Conservation (phyloP, 2,797 vertebrate species). For the Cryptoprocta ferox region DNA sequence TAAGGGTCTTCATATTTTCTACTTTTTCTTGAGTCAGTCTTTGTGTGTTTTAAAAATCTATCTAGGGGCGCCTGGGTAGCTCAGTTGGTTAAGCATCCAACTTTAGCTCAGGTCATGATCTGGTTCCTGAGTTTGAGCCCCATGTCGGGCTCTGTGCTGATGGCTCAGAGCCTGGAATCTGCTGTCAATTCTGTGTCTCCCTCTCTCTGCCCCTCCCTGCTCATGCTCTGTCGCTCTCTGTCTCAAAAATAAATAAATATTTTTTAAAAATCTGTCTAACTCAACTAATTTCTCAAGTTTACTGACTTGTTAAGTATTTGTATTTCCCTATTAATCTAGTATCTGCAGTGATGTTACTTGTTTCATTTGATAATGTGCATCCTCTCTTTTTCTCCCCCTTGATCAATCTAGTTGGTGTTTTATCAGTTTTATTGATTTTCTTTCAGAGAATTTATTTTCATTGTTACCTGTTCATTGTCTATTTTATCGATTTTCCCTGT, state of each 20-base stretch:
- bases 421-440: background rate
- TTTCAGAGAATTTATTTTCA: background rate
- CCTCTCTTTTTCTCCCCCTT: background rate
- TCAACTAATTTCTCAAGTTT: background rate
- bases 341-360: background rate
- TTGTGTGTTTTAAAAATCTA: background rate
- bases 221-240: too few relatives aligned
- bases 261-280: background rate
- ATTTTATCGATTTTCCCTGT: background rate
- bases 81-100: too few relatives aligned
- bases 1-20: background rate
- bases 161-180: too few relatives aligned
- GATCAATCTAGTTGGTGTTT: background rate
- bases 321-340: background rate
- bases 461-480: background rate
- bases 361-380: background rate
- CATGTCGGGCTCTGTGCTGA: too few relatives aligned
- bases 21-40: background rate
- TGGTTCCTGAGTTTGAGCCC: too few relatives aligned
- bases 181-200: too few relatives aligned
- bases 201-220: too few relatives aligned
- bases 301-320: background rate
- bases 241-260: too few relatives aligned
- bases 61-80: background rate
- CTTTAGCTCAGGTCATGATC: too few relatives aligned